phyloP scores from a whole-genome alignment of 2,797 vertebrate species.

The Aeoliscus strigatus region DNA sequence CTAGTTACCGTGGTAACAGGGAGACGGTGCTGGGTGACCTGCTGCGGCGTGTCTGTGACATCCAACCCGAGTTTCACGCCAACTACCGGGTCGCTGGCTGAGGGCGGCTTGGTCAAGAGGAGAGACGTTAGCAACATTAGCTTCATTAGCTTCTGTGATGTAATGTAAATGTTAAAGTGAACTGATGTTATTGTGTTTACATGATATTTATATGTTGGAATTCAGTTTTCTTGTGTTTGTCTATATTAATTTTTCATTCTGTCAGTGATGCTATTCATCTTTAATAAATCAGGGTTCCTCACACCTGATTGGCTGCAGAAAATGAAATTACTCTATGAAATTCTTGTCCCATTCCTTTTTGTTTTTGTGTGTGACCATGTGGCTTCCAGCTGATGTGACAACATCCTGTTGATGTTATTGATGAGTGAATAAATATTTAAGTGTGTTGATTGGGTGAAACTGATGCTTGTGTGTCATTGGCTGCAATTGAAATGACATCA shows the following conservation, averaged over 20 bases:
- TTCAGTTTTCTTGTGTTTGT: background rate
- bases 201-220: constrained; percentile 35
- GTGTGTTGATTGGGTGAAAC: constrained; percentile 19
- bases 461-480: constrained; percentile 15
- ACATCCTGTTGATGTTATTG: no score
- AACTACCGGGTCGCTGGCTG: constrained; percentile 78
- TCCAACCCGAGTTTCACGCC: constrained; percentile 76
- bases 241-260: background rate
- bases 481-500: background rate
- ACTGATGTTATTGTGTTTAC: constrained; percentile 36
- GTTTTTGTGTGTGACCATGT: constrained; percentile 24
- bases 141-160: constrained; percentile 10
- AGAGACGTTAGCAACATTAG: constrained; percentile 10
- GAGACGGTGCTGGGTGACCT: constrained; percentile 73
- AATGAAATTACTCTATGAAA: constrained; percentile 16
- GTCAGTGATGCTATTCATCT: background rate
- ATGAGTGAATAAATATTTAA: constrained; percentile 33
- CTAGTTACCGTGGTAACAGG: constrained; percentile 72
- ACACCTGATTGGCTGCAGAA: constrained; percentile 25
- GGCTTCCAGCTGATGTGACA: no score
- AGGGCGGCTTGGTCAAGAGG: constrained; percentile 3
- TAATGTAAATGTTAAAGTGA: constrained; percentile 4
- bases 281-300: background rate
- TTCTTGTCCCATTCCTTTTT: background rate
- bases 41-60: constrained; percentile 75